Conservation (phyloP, 2,888 invertebrate species). For the Lasius fuliginosus region DNA sequence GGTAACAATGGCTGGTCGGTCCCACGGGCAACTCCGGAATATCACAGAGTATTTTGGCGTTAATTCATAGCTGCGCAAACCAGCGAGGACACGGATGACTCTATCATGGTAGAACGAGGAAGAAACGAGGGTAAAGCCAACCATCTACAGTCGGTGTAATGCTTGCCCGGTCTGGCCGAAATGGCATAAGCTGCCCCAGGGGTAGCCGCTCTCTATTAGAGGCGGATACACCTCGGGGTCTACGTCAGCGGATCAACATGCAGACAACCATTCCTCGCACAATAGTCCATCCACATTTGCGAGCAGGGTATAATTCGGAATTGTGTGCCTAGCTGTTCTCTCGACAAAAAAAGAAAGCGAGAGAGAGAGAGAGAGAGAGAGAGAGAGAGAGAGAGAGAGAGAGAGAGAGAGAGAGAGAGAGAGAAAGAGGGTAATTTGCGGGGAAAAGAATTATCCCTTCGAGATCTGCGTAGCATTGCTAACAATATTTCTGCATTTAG, state of each 20-base stretch:
- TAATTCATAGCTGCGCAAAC: constrained; percentile 70
- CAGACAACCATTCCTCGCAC: constrained; percentile 50
- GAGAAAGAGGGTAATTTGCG: constrained; percentile 14
- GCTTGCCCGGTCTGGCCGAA: constrained; percentile 58
- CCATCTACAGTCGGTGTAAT: constrained; percentile 61
- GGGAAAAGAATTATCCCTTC: constrained; percentile 22
- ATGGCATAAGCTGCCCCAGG: constrained; percentile 74
- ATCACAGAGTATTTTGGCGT: constrained; percentile 70
- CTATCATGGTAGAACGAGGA: constrained; percentile 68
- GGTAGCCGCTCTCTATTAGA: constrained; percentile 75
- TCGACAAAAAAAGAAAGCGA: not conserved
- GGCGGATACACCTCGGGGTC: constrained; percentile 57
- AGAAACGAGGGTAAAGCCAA: constrained; percentile 61
- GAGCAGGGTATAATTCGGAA: constrained; percentile 43
- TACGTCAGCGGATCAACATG: constrained; percentile 72
- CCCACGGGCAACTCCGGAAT: constrained; percentile 66
- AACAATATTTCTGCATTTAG: constrained; percentile 20
- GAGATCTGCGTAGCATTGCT: constrained; percentile 30
- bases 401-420: not conserved
- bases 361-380: not conserved
- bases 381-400: not conserved
- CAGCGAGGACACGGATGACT: constrained; percentile 58
- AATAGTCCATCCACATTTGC: constrained; percentile 13
- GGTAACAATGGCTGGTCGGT: constrained; percentile 54
- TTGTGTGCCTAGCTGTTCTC: constrained; percentile 18